phyloP scores from a whole-genome alignment of 2,797 vertebrate species.

The Microchirus variegatus region DNA sequence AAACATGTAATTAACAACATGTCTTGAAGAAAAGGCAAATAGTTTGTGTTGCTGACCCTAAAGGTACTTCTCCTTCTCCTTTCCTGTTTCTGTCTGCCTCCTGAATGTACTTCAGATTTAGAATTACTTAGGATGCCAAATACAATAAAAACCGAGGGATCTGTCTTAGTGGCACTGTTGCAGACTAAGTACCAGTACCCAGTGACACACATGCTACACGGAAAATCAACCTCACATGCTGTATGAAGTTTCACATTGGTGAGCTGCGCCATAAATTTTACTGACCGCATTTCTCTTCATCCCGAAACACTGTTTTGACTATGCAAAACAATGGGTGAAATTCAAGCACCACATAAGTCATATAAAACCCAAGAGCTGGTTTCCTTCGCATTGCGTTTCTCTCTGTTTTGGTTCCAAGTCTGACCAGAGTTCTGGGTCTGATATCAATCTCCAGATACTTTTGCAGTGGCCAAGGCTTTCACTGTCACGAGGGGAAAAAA shows the following conservation, averaged over 20 bases:
- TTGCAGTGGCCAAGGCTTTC: constrained; percentile 68
- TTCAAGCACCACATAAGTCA: constrained; percentile 69
- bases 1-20: constrained; percentile 26
- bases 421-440: constrained; percentile 75
- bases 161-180: constrained; percentile 19
- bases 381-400: constrained; percentile 56
- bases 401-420: constrained; percentile 72
- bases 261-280: constrained; percentile 59
- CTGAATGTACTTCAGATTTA: constrained; percentile 32
- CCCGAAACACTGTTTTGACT: constrained; percentile 69
- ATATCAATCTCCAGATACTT: constrained; percentile 80
- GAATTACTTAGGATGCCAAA: constrained; percentile 54
- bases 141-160: constrained; percentile 42
- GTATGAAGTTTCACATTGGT: constrained; percentile 60
- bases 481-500: constrained; percentile 43
- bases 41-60: background rate
- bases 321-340: constrained; percentile 75
- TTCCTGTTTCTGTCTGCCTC: constrained; percentile 19
- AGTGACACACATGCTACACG: constrained; percentile 42
- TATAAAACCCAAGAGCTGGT: constrained; percentile 65
- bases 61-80: constrained; percentile 1
- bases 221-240: constrained; percentile 38
- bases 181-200: constrained; percentile 7
- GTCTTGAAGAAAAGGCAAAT: background rate
- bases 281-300: constrained; percentile 62